Base-by-base conservation (phyloP, 2,797 vertebrate species). In the Neoniphon sammara region DNA sequence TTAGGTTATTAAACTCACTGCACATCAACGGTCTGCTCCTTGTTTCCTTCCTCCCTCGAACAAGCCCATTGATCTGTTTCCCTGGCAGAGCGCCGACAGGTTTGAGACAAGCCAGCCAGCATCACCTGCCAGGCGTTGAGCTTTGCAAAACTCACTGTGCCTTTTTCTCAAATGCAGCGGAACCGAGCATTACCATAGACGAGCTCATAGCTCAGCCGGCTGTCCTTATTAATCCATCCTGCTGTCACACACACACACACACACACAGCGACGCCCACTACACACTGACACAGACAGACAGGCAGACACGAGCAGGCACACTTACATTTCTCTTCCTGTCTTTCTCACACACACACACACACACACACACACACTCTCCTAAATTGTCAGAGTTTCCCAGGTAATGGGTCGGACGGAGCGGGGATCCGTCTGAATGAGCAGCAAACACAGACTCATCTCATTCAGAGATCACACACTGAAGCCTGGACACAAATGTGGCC, bases 221-320 rank as follows among this genome's bases (percentile, higher is more conserved):
- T 79, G 83, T 80, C 73, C 67, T 49, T 76, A 66, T 84, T 82
- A 72, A 88, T 91, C 77, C 78, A 66, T 27, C 25, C 57, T 75
- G 65, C 58, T 62, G 59, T 71, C 75, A 73, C n/a, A 56, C 77
- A 78, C 46, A 58, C 64, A 63, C 57, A 39, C 49, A 54, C 39
- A 23, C n/a, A 17, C 71, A 56, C 77, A 78, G 34, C 12, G 46
- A 58, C 64, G 60, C 57, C 39, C 49, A 54, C 39, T 20, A 23
- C n/a, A 17, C 71, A 49, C 20, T 58, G 66, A 60, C 55, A 53
- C 46, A 27, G 30, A 59, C 52, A 79, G 60, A 36, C 25, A 27
- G 25, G 25, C 54, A 62, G 49, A 78, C 61, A 60, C 56, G 70
- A 42, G 23, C 63, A 67, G 81, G 64, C 75, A 69, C 69, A 53